A percentile compares a stretch with the other conserved stretches of the same genome.
phyloP scores from a whole-genome alignment of 2,797 vertebrate species.

The Dicrostonyx torquatus region DNA sequence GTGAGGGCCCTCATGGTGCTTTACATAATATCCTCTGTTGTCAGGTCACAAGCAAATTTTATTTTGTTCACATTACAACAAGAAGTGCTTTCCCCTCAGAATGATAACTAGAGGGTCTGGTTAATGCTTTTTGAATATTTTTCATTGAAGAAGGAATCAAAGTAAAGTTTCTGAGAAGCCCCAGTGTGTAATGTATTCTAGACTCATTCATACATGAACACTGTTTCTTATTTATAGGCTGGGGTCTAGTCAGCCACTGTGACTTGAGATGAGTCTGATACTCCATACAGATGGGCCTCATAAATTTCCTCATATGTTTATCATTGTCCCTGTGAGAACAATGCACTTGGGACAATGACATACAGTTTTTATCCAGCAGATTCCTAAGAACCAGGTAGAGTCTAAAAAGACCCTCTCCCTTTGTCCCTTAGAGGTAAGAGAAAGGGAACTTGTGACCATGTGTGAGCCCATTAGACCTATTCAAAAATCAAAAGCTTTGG shows the following conservation, averaged over 20 bases:
- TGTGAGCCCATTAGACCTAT: not conserved
- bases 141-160: not conserved
- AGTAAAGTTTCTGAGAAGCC: not conserved
- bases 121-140: not conserved
- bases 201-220: not conserved
- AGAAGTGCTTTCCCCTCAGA: not conserved
- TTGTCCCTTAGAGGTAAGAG: not conserved
- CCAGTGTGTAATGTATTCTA: not conserved
- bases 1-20: not conserved
- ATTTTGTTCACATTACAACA: not conserved
- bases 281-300: not conserved
- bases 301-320: constrained; percentile 24
- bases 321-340: not conserved
- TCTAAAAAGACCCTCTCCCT: not conserved
- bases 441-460: not conserved
- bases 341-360: not conserved
- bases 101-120: not conserved
- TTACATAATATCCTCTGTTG: not conserved
- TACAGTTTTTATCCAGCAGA: not conserved
- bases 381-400: not conserved
- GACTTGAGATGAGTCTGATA: not conserved
- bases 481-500: not conserved
- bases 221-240: not conserved
- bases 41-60: not conserved
- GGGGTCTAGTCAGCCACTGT: not conserved